Evolutionary conservation across 2,888 invertebrate species (phyloP).

Genomic region (Agelastica alni): DNA sequence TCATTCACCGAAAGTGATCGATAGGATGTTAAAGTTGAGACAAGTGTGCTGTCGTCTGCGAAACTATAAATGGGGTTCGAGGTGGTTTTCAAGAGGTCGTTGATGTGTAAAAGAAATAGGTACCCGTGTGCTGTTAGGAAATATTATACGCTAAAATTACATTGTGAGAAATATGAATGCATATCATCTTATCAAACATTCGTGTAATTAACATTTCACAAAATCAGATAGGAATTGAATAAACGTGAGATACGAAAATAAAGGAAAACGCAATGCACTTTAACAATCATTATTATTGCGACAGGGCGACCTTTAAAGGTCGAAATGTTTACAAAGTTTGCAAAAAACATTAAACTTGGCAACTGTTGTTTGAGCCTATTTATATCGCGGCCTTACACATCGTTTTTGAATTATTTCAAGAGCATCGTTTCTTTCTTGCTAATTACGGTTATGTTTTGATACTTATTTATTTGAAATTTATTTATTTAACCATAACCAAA

Average conservation of each 20-base stretch:
- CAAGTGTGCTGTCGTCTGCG: too few relatives aligned
- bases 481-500: too few relatives aligned
- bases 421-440: too few relatives aligned
- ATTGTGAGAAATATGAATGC: too few relatives aligned
- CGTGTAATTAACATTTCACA: background rate
- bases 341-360: constrained; percentile 1
- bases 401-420: background rate
- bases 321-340: background rate
- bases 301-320: constrained; percentile 5
- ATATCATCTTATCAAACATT: too few relatives aligned
- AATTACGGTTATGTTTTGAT: background rate
- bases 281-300: background rate
- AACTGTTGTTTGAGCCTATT: background rate
- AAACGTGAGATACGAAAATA: background rate
- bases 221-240: background rate
- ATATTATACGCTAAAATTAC: too few relatives aligned
- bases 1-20: too few relatives aligned
- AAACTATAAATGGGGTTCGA: too few relatives aligned
- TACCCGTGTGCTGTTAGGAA: too few relatives aligned
- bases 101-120: too few relatives aligned
- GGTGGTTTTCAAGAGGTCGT: too few relatives aligned
- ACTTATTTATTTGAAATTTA: background rate
- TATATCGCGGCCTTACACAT: constrained; percentile 2
- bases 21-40: too few relatives aligned
- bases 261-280: background rate